These are phyloP conservation scores for Dasypus novemcinctus DNA, from an alignment of 2,113 vertebrate species.

Conservation along the genomic window DNA sequence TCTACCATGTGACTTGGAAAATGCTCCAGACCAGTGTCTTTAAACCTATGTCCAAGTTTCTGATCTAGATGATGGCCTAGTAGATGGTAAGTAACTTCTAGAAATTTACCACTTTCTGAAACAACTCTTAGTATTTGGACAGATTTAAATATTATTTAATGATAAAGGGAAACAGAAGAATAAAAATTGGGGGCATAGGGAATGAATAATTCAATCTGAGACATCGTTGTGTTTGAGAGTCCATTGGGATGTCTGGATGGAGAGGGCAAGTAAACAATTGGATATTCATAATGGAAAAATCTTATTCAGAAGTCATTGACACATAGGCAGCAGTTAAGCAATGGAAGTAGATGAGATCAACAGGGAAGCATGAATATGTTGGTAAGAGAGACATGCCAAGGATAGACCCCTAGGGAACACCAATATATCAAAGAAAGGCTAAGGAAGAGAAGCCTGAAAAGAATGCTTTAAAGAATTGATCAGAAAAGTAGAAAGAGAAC, in stretches of 20 bases:
- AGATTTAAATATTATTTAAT: not conserved
- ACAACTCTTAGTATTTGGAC: not conserved
- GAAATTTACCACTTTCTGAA: not conserved
- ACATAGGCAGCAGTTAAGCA: not conserved
- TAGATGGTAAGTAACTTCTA: not conserved
- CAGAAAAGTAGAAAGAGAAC: not conserved
- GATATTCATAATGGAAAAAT: not conserved
- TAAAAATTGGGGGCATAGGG: not conserved
- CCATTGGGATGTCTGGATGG: not conserved
- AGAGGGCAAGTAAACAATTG: not conserved
- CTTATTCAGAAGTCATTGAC: not conserved
- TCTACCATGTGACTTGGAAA: not conserved
- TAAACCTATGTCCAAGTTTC: not conserved
- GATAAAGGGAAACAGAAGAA: not conserved
- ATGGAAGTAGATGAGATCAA: not conserved
- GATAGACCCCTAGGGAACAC: not conserved
- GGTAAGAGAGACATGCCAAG: not conserved
- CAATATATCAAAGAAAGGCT: not conserved
- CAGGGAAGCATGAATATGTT: not conserved
- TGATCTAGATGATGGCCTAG: not conserved
- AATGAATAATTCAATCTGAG: not conserved
- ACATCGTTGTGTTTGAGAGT: not conserved
- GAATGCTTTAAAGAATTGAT: not conserved
- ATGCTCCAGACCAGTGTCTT: not conserved
- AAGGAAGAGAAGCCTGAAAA: not conserved